A percentile compares a stretch with the other conserved stretches of the same genome.
Conservation (phyloP, 2,888 invertebrate genomes). For the Tholera decimalis region DNA sequence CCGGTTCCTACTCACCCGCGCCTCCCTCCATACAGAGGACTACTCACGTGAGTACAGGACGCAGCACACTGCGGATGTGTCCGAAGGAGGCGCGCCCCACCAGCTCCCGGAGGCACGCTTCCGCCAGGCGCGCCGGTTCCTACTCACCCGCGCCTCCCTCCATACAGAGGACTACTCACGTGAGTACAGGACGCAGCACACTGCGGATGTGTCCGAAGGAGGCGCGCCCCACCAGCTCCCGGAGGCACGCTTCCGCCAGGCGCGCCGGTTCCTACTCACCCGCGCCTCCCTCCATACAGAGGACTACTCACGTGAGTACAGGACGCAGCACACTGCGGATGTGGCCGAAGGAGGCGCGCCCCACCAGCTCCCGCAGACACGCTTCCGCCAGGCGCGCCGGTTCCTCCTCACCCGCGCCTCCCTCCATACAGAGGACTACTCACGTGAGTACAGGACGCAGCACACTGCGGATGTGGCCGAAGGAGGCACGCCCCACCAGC, state of each 20-base stretch:
- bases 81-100: conserved; percentile 95
- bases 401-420: too few relatives aligned
- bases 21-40: conserved; percentile 82
- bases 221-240: conserved; percentile 98
- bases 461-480: too few relatives aligned
- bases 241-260: conserved; percentile 98
- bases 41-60: conserved; percentile 90
- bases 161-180: conserved; percentile 79
- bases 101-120: conserved; percentile 93
- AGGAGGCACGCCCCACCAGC: too few relatives aligned
- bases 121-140: conserved; percentile 92
- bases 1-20: too few relatives aligned
- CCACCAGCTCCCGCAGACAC: too few relatives aligned
- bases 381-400: too few relatives aligned
- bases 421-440: too few relatives aligned
- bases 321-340: too few relatives aligned
- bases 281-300: conserved; percentile 81
- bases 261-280: conserved; percentile 93
- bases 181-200: conserved; percentile 96
- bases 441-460: too few relatives aligned
- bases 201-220: conserved; percentile 98
- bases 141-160: conserved; percentile 69
- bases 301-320: too few relatives aligned
- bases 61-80: conserved; percentile 97
- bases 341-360: too few relatives aligned